Percentiles rank a stretch among this genome's conserved stretches.
phyloP scores from a whole-genome alignment of 1,140 invertebrate species.

The Rhopalosiphum padi region DNA sequence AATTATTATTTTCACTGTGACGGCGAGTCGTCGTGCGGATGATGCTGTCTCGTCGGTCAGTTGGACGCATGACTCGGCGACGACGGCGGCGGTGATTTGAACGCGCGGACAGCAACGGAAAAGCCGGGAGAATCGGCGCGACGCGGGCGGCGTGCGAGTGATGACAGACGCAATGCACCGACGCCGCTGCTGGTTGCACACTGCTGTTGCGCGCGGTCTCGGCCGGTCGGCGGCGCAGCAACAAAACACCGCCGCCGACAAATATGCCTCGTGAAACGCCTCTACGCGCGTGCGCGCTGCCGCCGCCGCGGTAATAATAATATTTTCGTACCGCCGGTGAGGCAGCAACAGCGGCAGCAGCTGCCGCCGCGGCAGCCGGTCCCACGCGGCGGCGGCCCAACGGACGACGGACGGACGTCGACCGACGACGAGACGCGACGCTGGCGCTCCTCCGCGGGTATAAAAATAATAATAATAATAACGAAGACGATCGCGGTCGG shows the following conservation, averaged over 20 bases:
- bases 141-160: too few relatives aligned
- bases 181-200: not conserved
- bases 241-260: slow-evolving; percentile 1
- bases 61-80: too few relatives aligned
- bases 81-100: not conserved
- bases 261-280: slow-evolving; percentile 25
- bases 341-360: not conserved
- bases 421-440: not conserved
- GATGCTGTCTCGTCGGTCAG: not conserved
- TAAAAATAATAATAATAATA: not conserved
- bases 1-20: not conserved
- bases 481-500: not conserved
- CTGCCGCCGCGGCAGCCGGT: not conserved
- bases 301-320: not conserved
- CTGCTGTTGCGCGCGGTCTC: not conserved
- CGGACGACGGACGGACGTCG: slow-evolving; percentile 1
- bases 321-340: not conserved
- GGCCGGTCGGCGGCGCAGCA: not conserved
- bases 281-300: not conserved
- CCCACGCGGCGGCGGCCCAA: not conserved
- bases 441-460: slow-evolving; percentile 25
- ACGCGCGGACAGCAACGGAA: not conserved
- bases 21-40: not conserved
- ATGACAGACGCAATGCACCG: not conserved
- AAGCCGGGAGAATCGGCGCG: not conserved